Conservation (phyloP, 2,797 vertebrate genomes). For the Paramormyrops hopkinsi region DNA sequence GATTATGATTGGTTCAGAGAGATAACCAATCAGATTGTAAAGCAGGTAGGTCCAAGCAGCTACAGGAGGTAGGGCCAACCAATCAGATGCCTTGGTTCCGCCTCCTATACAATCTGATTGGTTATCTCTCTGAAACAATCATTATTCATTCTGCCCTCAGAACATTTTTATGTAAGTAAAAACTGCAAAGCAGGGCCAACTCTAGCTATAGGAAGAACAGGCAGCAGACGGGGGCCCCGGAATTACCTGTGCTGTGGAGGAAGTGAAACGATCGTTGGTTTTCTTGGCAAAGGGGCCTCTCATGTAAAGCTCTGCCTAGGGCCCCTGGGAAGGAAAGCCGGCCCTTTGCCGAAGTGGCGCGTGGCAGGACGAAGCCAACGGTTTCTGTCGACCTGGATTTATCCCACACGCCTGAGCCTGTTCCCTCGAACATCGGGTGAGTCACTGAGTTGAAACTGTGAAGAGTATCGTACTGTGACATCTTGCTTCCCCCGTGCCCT, state of each 20-base stretch:
- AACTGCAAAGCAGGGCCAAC: not conserved
- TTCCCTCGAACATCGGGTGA: not conserved
- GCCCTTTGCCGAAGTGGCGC: not conserved
- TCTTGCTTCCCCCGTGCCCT: not conserved
- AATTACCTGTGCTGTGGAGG: not conserved
- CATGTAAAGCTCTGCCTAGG: not conserved
- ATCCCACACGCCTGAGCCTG: not conserved
- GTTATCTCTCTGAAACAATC: not conserved
- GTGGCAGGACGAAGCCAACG: not conserved
- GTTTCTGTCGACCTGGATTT: not conserved
- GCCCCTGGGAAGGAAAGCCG: not conserved
- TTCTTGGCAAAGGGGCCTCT: not conserved
- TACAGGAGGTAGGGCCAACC: not conserved
- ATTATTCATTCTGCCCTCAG: not conserved
- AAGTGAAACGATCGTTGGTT: not conserved
- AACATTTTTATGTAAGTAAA: no score
- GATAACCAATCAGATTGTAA: not conserved
- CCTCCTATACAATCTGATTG: not conserved
- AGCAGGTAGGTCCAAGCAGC: not conserved
- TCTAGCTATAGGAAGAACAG: not conserved
- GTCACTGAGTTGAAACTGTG: not conserved
- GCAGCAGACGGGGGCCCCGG: not conserved
- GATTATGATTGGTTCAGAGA: not conserved
- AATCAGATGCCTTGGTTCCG: not conserved
- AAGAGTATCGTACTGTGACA: not conserved